Conservation (phyloP, 2,888 invertebrate species). For the Conistra vaccinii region DNA sequence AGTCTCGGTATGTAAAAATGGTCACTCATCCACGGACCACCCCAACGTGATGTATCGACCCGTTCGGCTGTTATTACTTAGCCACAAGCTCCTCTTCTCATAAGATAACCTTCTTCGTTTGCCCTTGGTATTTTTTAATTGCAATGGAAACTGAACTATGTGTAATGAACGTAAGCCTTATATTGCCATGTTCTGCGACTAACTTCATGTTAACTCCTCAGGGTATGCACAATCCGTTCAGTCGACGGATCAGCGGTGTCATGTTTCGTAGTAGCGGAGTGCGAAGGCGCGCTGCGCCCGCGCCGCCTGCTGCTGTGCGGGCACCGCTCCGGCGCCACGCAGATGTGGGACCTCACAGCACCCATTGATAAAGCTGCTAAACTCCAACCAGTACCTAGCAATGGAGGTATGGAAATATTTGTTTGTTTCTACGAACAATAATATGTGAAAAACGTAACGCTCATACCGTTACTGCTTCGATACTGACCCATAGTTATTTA, state of each 20-base stretch:
- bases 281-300: constrained; percentile 98
- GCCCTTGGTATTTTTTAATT: not conserved
- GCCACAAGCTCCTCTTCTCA: too few relatives aligned
- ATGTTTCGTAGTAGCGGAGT: constrained; percentile 99
- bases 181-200: not conserved
- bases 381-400: constrained; percentile 65
- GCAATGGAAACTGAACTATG: not conserved
- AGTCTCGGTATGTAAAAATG: too few relatives aligned
- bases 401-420: constrained; percentile 54
- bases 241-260: constrained; percentile 98
- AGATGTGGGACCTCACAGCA: constrained; percentile 99
- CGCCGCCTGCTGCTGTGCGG: constrained; percentile 97
- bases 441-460: not conserved
- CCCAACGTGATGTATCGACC: too few relatives aligned
- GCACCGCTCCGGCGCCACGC: constrained; percentile 97
- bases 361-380: constrained; percentile 94
- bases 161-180: not conserved
- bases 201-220: constrained; percentile 71
- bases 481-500: not conserved
- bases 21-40: too few relatives aligned
- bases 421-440: not conserved
- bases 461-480: not conserved
- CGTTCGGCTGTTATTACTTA: too few relatives aligned
- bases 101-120: not conserved
- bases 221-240: constrained; percentile 98